Conservation (phyloP, 1,140 invertebrate genomes). For the Rhizoglyphus robini region DNA sequence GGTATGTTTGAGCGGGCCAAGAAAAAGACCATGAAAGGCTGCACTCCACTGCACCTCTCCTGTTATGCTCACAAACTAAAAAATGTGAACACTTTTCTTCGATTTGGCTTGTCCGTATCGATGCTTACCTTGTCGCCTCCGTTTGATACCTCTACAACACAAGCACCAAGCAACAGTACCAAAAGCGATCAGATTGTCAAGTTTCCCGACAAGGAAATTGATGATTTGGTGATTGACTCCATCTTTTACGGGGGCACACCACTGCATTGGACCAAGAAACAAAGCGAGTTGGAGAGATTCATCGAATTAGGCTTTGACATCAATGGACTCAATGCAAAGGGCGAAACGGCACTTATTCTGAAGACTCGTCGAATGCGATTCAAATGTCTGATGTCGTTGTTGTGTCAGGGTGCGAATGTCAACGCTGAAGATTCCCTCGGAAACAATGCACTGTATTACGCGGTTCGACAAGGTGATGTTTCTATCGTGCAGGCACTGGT, state of each 20-base stretch:
- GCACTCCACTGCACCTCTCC: slow-evolving; percentile 19
- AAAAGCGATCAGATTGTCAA: background rate
- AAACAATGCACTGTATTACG: slow-evolving; percentile 59
- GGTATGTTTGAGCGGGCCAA: background rate
- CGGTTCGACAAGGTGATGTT: slow-evolving; percentile 31
- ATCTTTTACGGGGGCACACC: slow-evolving; percentile 82
- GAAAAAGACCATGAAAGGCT: slow-evolving; percentile 2
- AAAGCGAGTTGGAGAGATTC: slow-evolving; percentile 49
- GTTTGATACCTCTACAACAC: background rate
- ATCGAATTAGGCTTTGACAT: slow-evolving; percentile 64
- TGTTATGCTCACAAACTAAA: slow-evolving; percentile 13
- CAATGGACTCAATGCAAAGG: slow-evolving; percentile 64
- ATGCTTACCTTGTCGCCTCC: background rate
- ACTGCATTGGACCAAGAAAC: slow-evolving; percentile 71
- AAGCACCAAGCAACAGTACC: background rate
- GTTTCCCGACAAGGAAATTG: slow-evolving; percentile 18
- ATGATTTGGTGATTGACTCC: slow-evolving; percentile 42
- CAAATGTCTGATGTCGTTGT: slow-evolving; percentile 35
- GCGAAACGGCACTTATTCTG: slow-evolving; percentile 67
- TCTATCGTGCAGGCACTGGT: slow-evolving; percentile 48
- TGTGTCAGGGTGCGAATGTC: slow-evolving; percentile 25
- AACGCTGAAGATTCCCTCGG: slow-evolving; percentile 30
- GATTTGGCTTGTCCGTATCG: background rate
- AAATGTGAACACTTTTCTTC: slow-evolving; percentile 10
- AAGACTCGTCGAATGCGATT: slow-evolving; percentile 40